Evolutionary conservation across 2,888 invertebrate species (phyloP).

Genomic region (Silvanus unidentatus): DNA sequence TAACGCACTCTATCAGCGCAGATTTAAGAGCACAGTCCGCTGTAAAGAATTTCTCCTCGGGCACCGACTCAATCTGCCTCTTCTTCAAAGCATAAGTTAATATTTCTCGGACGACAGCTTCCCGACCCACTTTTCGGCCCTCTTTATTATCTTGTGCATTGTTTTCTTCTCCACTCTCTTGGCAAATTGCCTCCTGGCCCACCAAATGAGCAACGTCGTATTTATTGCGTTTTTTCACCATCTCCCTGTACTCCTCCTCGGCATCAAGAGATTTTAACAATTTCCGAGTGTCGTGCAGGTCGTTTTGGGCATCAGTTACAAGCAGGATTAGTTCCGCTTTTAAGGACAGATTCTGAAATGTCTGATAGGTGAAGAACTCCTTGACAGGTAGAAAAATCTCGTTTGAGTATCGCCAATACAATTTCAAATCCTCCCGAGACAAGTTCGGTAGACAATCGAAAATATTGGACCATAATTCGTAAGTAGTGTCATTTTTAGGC

Average conservation of each 20-base stretch:
- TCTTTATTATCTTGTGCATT: conserved; percentile 2
- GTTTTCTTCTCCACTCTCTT: background rate
- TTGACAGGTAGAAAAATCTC: conserved; percentile 24
- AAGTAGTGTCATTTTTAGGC: too few relatives aligned
- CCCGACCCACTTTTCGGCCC: conserved; percentile 1
- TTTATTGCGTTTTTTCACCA: conserved; percentile 24
- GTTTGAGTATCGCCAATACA: conserved; percentile 30
- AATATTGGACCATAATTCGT: too few relatives aligned
- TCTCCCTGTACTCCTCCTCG: conserved; percentile 18
- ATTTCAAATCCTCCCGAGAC: conserved; percentile 14
- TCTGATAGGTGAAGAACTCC: conserved; percentile 26
- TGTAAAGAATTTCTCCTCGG: conserved; percentile 20
- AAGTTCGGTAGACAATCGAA: conserved; percentile 24
- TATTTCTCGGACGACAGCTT: conserved; percentile 17
- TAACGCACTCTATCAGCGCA: conserved; percentile 21
- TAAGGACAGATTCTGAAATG: conserved; percentile 23
- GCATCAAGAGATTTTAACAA: conserved; percentile 24
- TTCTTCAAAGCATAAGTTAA: conserved; percentile 23
- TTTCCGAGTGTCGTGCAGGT: conserved; percentile 24
- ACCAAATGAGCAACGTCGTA: too few relatives aligned
- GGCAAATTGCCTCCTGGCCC: background rate
- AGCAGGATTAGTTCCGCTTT: conserved; percentile 24
- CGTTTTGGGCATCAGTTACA: conserved; percentile 22
- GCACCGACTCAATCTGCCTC: conserved; percentile 6
- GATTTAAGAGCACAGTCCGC: conserved; percentile 21